phyloP scores from a whole-genome alignment of 2,888 invertebrate genomes.

The Cyclophora punctaria region DNA sequence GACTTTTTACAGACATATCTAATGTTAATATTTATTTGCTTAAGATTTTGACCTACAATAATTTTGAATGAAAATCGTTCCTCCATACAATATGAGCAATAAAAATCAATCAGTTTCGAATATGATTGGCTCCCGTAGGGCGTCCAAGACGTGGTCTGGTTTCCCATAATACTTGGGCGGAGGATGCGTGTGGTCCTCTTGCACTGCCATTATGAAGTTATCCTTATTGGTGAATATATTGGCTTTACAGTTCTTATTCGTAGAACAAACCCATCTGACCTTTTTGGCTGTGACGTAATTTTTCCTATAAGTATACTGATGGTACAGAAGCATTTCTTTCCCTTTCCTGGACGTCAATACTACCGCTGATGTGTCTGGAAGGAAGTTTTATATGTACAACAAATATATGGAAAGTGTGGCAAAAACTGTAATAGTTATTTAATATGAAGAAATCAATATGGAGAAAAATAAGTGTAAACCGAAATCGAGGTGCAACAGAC shows the following conservation, averaged over 20 bases:
- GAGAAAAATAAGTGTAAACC: no score
- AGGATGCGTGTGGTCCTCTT: conserved; percentile 49
- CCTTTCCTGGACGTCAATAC: conserved; percentile 63
- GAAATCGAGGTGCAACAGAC: no score
- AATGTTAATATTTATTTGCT: no score
- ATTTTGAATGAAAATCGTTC: no score
- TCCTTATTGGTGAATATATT: conserved; percentile 48
- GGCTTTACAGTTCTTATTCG: conserved; percentile 54
- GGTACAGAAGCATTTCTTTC: conserved; percentile 57
- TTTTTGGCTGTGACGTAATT: conserved; percentile 42
- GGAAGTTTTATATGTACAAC: no score
- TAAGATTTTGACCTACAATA: no score
- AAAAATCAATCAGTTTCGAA: conserved; percentile 30
- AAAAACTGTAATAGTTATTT: background rate
- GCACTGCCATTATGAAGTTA: conserved; percentile 44
- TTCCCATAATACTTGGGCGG: conserved; percentile 64
- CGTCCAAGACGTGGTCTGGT: conserved; percentile 46
- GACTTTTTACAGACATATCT: no score
- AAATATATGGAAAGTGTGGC: background rate
- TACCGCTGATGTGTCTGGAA: conserved; percentile 47
- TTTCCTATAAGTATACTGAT: conserved; percentile 55
- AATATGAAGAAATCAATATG: no score
- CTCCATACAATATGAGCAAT: no score
- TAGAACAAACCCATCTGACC: conserved; percentile 61
- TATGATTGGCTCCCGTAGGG: conserved; percentile 43